Percentiles rank a stretch among this genome's conserved stretches.
phyloP scores from a whole-genome alignment of 2,113 vertebrate genomes.

The Poecile atricapillus region DNA sequence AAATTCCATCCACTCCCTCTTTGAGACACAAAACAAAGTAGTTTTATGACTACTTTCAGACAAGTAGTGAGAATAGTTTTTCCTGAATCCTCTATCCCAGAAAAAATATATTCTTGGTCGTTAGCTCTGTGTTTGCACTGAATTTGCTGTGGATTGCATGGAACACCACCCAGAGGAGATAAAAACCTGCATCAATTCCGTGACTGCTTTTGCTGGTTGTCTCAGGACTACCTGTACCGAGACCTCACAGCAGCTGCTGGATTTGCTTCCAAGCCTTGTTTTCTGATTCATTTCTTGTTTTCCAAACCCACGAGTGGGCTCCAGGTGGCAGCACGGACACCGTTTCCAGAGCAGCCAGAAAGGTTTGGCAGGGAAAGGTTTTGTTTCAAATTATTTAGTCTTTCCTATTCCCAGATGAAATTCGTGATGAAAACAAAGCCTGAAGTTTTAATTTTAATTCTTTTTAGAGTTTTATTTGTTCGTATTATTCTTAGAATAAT shows the following conservation, averaged over 20 bases:
- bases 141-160: not conserved
- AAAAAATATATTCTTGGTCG: not conserved
- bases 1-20: not conserved
- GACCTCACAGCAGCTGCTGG: not conserved
- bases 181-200: not conserved
- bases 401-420: not conserved
- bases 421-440: not conserved
- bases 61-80: not conserved
- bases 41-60: not conserved
- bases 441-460: not conserved
- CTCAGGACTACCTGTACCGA: not conserved
- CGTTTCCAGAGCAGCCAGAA: not conserved
- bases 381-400: not conserved
- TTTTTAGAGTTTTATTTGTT: not conserved
- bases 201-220: not conserved
- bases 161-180: not conserved
- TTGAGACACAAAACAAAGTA: not conserved
- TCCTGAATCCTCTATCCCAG: rapidly evolving
- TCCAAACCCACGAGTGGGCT: not conserved
- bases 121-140: not conserved
- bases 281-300: not conserved
- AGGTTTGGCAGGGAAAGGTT: not conserved
- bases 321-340: not conserved
- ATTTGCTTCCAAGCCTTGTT: not conserved
- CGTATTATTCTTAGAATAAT: not conserved